A percentile compares a stretch with the other conserved stretches of the same genome.
These are phyloP conservation scores for Bombus fervidus DNA, from an alignment of 1,140 invertebrate genomes.

Conservation along the genomic window DNA sequence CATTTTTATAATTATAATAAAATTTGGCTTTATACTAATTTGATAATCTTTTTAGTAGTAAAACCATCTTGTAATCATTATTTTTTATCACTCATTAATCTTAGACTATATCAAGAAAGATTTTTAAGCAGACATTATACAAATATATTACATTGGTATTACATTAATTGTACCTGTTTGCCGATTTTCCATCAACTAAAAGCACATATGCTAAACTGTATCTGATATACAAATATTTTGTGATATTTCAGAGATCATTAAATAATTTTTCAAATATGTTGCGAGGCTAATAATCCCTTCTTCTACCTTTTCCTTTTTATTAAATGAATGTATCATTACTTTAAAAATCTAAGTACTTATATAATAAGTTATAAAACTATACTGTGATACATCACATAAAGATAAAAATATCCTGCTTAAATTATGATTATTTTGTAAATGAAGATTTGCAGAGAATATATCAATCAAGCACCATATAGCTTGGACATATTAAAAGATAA, in stretches of 20 bases:
- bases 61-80: slow-evolving; percentile 1
- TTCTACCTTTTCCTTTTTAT: not conserved
- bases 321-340: not conserved
- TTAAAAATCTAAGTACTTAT: slow-evolving; percentile 21
- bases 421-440: slow-evolving; percentile 11
- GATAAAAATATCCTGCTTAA: slow-evolving; percentile 45
- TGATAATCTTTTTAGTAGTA: slow-evolving; percentile 9
- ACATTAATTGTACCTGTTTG: slow-evolving; percentile 13
- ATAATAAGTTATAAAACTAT: slow-evolving; percentile 36
- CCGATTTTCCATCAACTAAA: not conserved
- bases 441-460: slow-evolving; percentile 28
- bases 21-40: slow-evolving; percentile 19
- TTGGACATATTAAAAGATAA: slow-evolving; percentile 43
- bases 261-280: slow-evolving; percentile 28
- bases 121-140: slow-evolving; percentile 23
- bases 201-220: not conserved
- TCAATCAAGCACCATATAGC: slow-evolving; percentile 41
- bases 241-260: slow-evolving; percentile 28
- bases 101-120: slow-evolving; percentile 24
- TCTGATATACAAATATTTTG: slow-evolving; percentile 23
- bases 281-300: not conserved
- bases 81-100: not conserved
- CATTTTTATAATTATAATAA: slow-evolving; percentile 16
- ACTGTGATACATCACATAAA: slow-evolving; percentile 25
- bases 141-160: slow-evolving; percentile 22